Conservation (phyloP, 2,113 vertebrate genomes). For the Canis aureus region DNA sequence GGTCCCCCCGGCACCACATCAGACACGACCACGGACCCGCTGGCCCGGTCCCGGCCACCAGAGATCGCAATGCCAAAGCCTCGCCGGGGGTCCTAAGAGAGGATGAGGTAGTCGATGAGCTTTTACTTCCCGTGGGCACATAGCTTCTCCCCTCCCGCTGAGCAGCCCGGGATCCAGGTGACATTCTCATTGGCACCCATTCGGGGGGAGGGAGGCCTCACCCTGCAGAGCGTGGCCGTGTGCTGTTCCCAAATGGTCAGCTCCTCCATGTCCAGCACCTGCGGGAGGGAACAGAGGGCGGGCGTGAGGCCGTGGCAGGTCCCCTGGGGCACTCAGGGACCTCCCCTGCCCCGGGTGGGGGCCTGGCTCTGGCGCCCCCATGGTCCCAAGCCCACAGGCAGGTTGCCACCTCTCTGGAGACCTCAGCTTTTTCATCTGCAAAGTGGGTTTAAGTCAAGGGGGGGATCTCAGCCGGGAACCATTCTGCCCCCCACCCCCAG, state of each 20-base stretch:
- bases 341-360: neutral
- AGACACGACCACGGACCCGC: slow-evolving; percentile 91
- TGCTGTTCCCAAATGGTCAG: slow-evolving; percentile 98
- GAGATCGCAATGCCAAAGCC: slow-evolving; percentile 97
- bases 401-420: neutral
- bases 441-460: neutral
- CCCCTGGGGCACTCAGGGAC: fast-evolving
- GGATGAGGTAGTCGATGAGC: too few relatives aligned
- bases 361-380: neutral
- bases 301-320: neutral
- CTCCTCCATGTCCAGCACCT: slow-evolving; percentile 95
- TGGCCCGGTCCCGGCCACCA: slow-evolving; percentile 91
- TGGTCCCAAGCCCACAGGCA: neutral
- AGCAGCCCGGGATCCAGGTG: fast-evolving
- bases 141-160: fast-evolving
- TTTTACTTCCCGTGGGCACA: neutral
- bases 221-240: slow-evolving; percentile 93
- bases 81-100: slow-evolving; percentile 92
- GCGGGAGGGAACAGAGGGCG: neutral
- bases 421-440: neutral
- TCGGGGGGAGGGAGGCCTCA: slow-evolving; percentile 76
- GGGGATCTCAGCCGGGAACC: neutral
- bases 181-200: fast-evolving
- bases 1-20: slow-evolving; percentile 95
- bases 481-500: neutral